Base-by-base conservation (phyloP, 2,888 invertebrate genomes). In the Trypoxylon attenuatum region DNA sequence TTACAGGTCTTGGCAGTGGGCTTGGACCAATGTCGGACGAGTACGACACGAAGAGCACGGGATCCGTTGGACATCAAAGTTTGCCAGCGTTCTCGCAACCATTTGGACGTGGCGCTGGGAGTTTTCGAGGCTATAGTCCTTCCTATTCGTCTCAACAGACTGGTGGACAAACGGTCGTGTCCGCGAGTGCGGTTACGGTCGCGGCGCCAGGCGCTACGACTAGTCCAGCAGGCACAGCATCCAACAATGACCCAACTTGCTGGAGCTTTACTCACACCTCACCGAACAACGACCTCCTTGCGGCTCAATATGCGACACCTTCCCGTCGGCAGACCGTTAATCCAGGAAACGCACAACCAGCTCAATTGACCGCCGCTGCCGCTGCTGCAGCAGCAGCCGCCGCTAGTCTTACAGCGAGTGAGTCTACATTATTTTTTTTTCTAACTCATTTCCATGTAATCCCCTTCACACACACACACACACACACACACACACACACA, bases 311-410 rank as follows among this genome's bases (percentile, higher is more conserved):
- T 57, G 72, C 66, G 4, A 47, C 49, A 22, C 62, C 41, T 25
- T 76, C 58, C 29, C 76, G 62, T 52, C 73, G 58, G 22, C 79
- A 77, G 3, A n/a, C 73, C 3, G 62, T 69, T 0, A 80, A 78
- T 18, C 41, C 78, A 5, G 42, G 74, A 1, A 52, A 72, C 5
- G 61, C 73, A 0, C 58, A 74, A 0, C 42, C 76, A 6, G 82
- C 79, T 47, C 79, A 82, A 57, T 90, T 90, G 80, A 87, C 91
- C 47, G 91, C 91, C 62, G 93, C 94, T 42, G 91, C 93, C 59
- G 92, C 92, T 63, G 92, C 92, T 71, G 89, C 94, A 71, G 89
- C 92, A 80, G 92, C 93, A n/a, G n/a, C n/a, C n/a, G 91, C 93
- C 59, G 92, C 92, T 63, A 92, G 92, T 71, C 89, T 94, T 71